phyloP scores from a whole-genome alignment of 1,140 invertebrate species.

The Diabrotica undecimpunctata region DNA sequence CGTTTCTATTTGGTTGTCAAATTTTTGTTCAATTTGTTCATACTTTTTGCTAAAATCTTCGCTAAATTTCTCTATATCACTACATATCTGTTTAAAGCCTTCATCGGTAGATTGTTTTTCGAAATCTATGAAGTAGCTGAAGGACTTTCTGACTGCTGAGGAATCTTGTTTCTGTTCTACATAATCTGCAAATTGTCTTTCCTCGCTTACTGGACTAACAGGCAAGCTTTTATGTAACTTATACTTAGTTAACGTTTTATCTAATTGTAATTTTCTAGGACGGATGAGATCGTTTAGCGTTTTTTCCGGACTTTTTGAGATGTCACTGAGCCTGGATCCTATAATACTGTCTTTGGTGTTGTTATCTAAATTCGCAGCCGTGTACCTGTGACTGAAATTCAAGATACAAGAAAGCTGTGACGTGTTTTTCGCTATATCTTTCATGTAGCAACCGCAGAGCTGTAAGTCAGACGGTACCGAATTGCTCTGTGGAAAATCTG shows the following conservation, averaged over 20 bases:
- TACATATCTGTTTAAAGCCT: conserved; percentile 48
- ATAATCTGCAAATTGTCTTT: conserved; percentile 60
- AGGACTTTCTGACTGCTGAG: conserved; percentile 46
- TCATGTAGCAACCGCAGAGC: conserved; percentile 46
- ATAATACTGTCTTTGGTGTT: conserved; percentile 20
- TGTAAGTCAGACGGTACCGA: conserved; percentile 41
- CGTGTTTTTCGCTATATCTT: conserved; percentile 40
- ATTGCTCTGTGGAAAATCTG: conserved; percentile 19
- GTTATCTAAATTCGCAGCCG: conserved; percentile 24
- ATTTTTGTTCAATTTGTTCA: conserved; percentile 38
- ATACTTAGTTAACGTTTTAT: conserved; percentile 46
- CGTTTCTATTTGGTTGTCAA: conserved; percentile 20
- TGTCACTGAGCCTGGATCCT: conserved; percentile 31
- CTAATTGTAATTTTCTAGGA: conserved; percentile 42
- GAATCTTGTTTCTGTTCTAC: conserved; percentile 31
- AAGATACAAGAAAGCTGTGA: conserved; percentile 34
- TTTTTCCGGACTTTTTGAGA: conserved; percentile 37
- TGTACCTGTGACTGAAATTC: conserved; percentile 19
- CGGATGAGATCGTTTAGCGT: conserved; percentile 34
- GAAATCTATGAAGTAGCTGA: conserved; percentile 56
- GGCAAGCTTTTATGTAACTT: conserved; percentile 67
- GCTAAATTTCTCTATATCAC: conserved; percentile 48
- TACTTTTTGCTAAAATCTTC: conserved; percentile 43
- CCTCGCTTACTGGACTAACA: conserved; percentile 64
- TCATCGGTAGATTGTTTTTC: conserved; percentile 53